phyloP scores from a whole-genome alignment of 2,113 vertebrate genomes.

The Melanerpes aurifrons region DNA sequence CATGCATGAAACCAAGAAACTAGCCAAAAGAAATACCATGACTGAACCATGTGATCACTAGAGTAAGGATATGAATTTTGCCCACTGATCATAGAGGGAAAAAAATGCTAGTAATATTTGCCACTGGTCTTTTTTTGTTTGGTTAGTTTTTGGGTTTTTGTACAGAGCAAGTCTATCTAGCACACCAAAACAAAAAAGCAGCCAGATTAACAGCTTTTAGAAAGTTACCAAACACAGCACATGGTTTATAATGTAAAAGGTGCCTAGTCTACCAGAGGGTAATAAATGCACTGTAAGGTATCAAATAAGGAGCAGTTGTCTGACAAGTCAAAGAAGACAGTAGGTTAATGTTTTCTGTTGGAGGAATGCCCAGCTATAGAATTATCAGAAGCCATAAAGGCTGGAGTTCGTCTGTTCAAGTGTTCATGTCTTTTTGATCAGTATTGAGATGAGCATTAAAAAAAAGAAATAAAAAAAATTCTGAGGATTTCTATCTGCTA shows the following conservation, averaged over 20 bases:
- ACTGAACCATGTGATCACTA: not conserved
- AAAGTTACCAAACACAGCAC: not conserved
- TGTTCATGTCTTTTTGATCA: not conserved
- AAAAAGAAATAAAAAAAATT: not conserved
- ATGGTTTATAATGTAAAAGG: not conserved
- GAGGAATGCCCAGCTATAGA: not conserved
- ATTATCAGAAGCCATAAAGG: not conserved
- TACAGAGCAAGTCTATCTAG: not conserved
- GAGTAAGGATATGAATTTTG: not conserved
- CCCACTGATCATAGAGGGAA: not conserved
- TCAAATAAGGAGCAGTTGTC: not conserved
- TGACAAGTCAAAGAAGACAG: not conserved
- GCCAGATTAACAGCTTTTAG: not conserved
- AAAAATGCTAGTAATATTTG: not conserved
- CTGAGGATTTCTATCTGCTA: not conserved
- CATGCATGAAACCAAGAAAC: not conserved
- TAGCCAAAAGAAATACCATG: not conserved
- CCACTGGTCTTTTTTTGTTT: not conserved
- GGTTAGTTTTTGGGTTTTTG: not conserved
- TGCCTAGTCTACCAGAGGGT: not conserved
- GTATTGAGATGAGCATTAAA: not conserved
- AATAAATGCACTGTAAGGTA: not conserved
- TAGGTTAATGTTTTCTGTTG: not conserved
- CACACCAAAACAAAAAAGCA: not conserved
- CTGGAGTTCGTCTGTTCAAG: rapidly evolving